Evolutionary conservation across 2,113 vertebrate species (phyloP), one percentile per base, ranked within the genome.

Genomic region (Vulpes lagopus): DNA sequence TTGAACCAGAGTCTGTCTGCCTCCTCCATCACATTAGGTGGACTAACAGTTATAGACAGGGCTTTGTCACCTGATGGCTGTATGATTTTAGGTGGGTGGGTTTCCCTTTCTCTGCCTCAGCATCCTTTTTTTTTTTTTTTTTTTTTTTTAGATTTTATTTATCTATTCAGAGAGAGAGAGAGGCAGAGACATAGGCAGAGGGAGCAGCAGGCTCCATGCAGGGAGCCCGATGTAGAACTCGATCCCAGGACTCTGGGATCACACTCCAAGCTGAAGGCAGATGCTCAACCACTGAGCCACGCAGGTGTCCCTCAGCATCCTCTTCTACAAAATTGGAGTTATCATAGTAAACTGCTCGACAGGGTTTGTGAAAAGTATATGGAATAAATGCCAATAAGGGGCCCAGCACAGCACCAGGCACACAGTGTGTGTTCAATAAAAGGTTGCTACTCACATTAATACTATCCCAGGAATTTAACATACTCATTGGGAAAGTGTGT

Each of bases 31-130:
- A 55, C 23, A 35, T 25, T 32, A 80, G 55, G 27, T 60, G 25
- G 38, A 32, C 85, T 51, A n/a, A 51, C 51, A 91, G 59, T 84
- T 76, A 69, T 6, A 85, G 78, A 43, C 15, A 65, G 35, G 65
- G 11, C 7, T 91, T 57, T 81, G 53, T 91, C 51, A 73, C 60
- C 59, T 20, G 16, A 30, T 65, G 65, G 79, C 57, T 62, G 30
- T n/a, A 19, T 19, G 30, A 89, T 43, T 89, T 90, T n/a, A 23
- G 35, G 35, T 14, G 55, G 22, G 14, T 53, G 2, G 5, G 2
- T 74, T 96, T 69, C 67, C 9, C 15, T 87, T 90, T 83, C 69
- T 74, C 60, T 78, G 65, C 51, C 17, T 96, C 64, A 2, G 95
- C 35, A 69, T n/a, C 67, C 8, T 35, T n/a, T 55, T 43, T 43